Evolutionary conservation across 2,113 vertebrate genomes (phyloP), one percentile per base, ranked within the genome.

Genomic region (Hydropotes inermis): DNA sequence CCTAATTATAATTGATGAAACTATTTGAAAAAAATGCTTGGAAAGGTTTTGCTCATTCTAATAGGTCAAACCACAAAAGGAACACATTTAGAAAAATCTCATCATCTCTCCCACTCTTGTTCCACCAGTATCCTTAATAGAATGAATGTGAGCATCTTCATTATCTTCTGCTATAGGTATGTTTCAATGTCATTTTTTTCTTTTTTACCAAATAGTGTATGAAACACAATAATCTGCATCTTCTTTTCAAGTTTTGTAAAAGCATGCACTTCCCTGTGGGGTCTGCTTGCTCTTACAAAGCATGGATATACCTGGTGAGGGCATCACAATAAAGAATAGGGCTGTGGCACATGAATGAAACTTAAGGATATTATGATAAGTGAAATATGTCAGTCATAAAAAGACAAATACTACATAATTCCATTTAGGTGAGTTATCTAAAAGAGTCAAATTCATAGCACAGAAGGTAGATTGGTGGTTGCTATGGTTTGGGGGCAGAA

Each of bases 11-110:
- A 86, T 33, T 1, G 27, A 70, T 54, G 55, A 79, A 87, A 91
- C 76, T 33, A 89, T 86, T 89, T 89, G 39, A 57, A 74, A 61
- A 61, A 47, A n/a, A 17, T 50, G 52, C 50, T 95, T 88, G 50
- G 90, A 33, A 94, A 67, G 61, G 50, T 82, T 93, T 88, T 81
- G 21, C 23, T 95, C 64, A 74, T 70, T 57, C 10, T 54, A 10
- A 2, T 79, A 36, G 78, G 52, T 92, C 23, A 91, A 90, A 76
- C 27, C 50, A 47, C 25, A 61, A 30, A 78, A 96, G 45, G 91
- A 90, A 45, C 13, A 55, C 7, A 30, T 50, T 79, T 43, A 28
- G 28, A 50, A 67, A 83, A 83, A 36, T 23, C 17, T 60, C n/a
- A 45, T 45, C 15, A 12, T 43, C 39, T 94, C 30, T 89, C 33